Conservation (phyloP, 23 tunicate genomes). For the Trididemnum clinides region DNA sequence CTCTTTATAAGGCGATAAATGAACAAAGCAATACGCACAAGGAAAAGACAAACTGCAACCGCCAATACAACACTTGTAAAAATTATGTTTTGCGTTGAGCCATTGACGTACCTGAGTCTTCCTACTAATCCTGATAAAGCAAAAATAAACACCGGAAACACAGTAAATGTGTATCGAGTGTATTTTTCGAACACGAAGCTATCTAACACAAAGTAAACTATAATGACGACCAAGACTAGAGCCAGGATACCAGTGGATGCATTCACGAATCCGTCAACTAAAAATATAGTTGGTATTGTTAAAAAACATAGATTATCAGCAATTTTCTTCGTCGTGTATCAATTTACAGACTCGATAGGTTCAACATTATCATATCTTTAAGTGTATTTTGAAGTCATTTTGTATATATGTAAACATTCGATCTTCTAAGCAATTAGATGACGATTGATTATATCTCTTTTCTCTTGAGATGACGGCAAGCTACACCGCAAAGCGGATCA, state of each 20-base stretch:
- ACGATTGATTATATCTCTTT: too few relatives aligned
- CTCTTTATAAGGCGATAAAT: neutral
- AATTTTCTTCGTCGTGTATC: too few relatives aligned
- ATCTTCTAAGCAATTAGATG: too few relatives aligned
- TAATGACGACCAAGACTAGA: constrained; percentile 39
- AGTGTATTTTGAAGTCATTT: too few relatives aligned
- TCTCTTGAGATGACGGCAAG: too few relatives aligned
- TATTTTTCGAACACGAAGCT: constrained; percentile 68
- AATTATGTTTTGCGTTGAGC: constrained; percentile 26
- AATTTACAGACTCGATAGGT: too few relatives aligned
- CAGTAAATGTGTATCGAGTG: constrained; percentile 51
- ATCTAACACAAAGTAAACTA: constrained; percentile 72
- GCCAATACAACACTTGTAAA: constrained; percentile 27
- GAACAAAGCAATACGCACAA: constrained; percentile 2
- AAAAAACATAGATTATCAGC: too few relatives aligned
- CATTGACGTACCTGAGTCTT: neutral
- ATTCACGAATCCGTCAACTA: constrained; percentile 18
- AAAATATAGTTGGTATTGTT: too few relatives aligned
- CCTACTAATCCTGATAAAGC: constrained; percentile 40
- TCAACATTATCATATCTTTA: too few relatives aligned
- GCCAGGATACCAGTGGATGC: constrained; percentile 39
- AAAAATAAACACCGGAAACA: constrained; percentile 59
- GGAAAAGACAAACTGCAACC: neutral
- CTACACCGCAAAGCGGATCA: too few relatives aligned
- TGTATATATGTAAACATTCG: too few relatives aligned